These are phyloP conservation scores for Mirounga angustirostris DNA, from an alignment of 2,113 vertebrate species.

Conservation along the genomic window DNA sequence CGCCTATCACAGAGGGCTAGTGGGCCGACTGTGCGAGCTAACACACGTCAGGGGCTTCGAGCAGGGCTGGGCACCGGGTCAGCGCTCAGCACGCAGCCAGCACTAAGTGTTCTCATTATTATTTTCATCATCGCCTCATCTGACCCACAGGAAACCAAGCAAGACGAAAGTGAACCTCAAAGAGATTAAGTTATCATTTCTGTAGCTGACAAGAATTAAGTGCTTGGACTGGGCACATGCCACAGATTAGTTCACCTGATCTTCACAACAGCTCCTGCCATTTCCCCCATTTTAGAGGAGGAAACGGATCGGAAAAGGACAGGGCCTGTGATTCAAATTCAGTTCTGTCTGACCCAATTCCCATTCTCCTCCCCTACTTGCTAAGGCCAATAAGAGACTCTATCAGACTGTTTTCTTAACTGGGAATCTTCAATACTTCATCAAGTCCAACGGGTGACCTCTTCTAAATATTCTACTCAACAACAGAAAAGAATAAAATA, in stretches of 20 bases:
- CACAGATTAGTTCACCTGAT: background rate
- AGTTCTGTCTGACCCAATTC: background rate
- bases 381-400: background rate
- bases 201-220: background rate
- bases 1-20: rapidly evolving
- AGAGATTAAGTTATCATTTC: background rate
- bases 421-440: background rate
- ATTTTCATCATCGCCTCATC: background rate
- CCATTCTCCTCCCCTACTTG: background rate
- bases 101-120: background rate
- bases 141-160: background rate
- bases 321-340: background rate
- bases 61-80: rapidly evolving
- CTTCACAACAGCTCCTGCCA: background rate
- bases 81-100: background rate
- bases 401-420: background rate
- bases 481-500: background rate
- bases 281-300: background rate
- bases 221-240: background rate
- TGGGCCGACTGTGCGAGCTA: background rate
- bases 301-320: background rate
- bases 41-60: background rate
- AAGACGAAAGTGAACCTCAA: background rate
- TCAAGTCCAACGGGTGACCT: background rate
- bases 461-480: background rate